Percentiles rank a stretch among this genome's conserved stretches.
Evolutionary conservation across 1,140 invertebrate species (phyloP).

Genomic region (Choristoneura fumiferana): DNA sequence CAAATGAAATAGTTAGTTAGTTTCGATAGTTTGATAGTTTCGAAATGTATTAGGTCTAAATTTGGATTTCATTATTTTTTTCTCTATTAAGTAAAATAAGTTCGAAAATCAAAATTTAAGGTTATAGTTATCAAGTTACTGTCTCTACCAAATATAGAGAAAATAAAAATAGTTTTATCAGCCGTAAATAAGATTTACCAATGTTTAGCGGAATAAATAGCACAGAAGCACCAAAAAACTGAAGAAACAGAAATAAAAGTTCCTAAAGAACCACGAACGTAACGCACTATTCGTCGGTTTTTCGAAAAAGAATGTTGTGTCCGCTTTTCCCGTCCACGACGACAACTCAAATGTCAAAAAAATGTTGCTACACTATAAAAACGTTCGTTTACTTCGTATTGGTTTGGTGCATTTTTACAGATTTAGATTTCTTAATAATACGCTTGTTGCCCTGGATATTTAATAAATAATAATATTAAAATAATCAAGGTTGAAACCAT

Average conservation of each 20-base stretch:
- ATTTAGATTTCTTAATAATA: no score
- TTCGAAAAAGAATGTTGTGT: conserved; percentile 22
- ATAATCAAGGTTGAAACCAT: no score
- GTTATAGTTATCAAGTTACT: conserved; percentile 17
- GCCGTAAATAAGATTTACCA: background rate
- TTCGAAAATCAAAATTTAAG: conserved; percentile 7
- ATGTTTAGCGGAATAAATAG: background rate
- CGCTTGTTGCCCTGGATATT: no score
- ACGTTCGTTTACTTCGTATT: background rate
- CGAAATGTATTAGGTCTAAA: no score
- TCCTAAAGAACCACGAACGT: conserved; percentile 23
- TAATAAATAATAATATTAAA: no score
- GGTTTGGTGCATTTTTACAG: no score
- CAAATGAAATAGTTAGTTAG: no score
- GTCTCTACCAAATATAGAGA: background rate
- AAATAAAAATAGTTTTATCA: background rate
- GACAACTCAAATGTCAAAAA: background rate
- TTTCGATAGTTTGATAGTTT: no score
- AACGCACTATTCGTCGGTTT: conserved; percentile 27
- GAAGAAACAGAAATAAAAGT: conserved; percentile 23
- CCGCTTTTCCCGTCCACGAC: conserved; percentile 4
- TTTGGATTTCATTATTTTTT: no score
- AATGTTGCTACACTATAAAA: conserved; percentile 2
- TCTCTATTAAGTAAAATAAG: no score
- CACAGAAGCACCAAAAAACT: conserved; percentile 15